These are phyloP conservation scores for Hoplias malabaricus DNA, from an alignment of 2,113 vertebrate species.

Conservation along the genomic window DNA sequence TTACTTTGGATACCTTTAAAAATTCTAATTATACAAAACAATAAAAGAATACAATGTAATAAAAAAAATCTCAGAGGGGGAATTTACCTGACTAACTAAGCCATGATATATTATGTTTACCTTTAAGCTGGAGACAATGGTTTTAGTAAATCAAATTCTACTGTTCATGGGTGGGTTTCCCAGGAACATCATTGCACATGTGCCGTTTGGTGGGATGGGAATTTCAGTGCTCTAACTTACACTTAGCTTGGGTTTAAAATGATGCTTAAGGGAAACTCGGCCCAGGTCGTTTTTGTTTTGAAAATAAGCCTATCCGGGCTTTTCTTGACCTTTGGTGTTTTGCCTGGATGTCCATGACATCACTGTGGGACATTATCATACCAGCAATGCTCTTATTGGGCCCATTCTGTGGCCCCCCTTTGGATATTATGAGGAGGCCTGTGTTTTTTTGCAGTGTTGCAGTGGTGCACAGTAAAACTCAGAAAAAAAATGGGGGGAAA, in stretches of 20 bases:
- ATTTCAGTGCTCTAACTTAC: neutral
- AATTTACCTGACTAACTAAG: neutral
- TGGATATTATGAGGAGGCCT: conserved; percentile 15
- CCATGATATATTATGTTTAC: neutral
- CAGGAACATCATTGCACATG: neutral
- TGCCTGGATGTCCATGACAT: conserved; percentile 19
- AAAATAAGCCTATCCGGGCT: neutral
- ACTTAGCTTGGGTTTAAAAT: neutral
- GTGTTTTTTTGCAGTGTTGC: conserved; percentile 39
- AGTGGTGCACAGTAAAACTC: conserved; percentile 23
- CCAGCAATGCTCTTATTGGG: conserved; percentile 20
- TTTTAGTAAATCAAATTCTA: neutral
- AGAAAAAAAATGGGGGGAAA: conserved; percentile 24
- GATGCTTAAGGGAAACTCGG: neutral
- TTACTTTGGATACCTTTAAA: neutral
- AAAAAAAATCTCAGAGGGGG: neutral
- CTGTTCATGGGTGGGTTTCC: neutral
- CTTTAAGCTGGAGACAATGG: neutral
- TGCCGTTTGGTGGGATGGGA: too few species aligned
- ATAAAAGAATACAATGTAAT: neutral
- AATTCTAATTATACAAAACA: neutral
- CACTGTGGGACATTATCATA: conserved; percentile 26
- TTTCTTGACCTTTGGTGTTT: neutral
- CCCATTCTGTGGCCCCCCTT: conserved; percentile 17
- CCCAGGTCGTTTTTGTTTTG: neutral